Conservation (phyloP, 2,888 invertebrate species). For the Platerodrilus igneus region DNA sequence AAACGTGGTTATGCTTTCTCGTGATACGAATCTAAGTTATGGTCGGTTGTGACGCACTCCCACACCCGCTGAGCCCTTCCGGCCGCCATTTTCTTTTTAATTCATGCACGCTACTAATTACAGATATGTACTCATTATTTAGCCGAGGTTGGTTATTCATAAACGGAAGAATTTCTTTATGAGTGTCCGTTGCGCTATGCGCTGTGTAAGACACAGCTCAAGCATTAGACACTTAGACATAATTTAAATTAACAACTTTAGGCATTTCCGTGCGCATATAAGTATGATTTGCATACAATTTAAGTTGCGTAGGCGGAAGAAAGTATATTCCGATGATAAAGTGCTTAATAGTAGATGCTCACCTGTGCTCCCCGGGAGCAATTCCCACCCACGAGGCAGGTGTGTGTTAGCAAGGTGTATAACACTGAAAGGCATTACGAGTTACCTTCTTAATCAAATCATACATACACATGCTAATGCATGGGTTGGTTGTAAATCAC, state of each 20-base stretch:
- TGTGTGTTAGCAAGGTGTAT: constrained; percentile 18
- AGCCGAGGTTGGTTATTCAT: constrained; percentile 29
- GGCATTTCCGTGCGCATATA: constrained; percentile 28
- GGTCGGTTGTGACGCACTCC: constrained; percentile 46
- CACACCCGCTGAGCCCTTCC: constrained; percentile 47
- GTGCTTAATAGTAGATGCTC: constrained; percentile 33
- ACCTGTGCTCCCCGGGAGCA: constrained; percentile 32
- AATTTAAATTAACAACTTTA: constrained; percentile 27
- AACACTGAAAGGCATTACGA: constrained; percentile 23
- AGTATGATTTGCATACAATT: constrained; percentile 35
- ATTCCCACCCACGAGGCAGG: constrained; percentile 33
- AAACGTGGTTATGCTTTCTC: constrained; percentile 43
- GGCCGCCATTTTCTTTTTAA: constrained; percentile 45
- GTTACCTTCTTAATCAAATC: constrained; percentile 30
- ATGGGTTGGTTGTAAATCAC: constrained; percentile 30
- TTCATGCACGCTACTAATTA: constrained; percentile 39
- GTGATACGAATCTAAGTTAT: constrained; percentile 47
- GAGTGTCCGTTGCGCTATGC: constrained; percentile 30
- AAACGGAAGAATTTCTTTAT: constrained; percentile 26
- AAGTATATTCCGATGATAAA: constrained; percentile 34
- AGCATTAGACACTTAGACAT: constrained; percentile 36
- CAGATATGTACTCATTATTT: constrained; percentile 32
- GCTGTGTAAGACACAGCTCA: constrained; percentile 35
- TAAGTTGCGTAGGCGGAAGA: constrained; percentile 31
- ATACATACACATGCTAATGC: constrained; percentile 27